Evolutionary conservation across 2,113 vertebrate species (phyloP).

Genomic region (Paratilapia polleni): DNA sequence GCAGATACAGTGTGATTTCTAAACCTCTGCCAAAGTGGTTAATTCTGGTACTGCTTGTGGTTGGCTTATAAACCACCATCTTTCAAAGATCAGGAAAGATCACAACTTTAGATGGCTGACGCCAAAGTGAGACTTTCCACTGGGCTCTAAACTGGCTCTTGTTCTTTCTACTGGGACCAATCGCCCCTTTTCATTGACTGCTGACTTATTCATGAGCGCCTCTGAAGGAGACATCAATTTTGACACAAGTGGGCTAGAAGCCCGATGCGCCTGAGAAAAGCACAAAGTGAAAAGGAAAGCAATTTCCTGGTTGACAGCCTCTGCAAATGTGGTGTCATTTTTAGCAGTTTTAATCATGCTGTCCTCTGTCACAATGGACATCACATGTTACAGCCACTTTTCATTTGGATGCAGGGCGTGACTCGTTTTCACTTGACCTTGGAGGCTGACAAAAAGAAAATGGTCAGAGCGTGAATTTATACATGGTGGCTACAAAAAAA

Average conservation of each 20-base stretch:
- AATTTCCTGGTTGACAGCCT: conserved; percentile 60
- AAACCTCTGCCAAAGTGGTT: not conserved
- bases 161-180: conserved; percentile 9
- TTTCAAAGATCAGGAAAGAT: not conserved
- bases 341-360: conserved; percentile 57
- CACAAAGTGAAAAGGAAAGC: conserved; percentile 31
- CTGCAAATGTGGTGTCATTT: conserved; percentile 34
- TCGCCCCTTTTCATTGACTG: not conserved
- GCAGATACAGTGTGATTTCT: not conserved
- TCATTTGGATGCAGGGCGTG: conserved; percentile 1
- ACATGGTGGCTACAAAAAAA: conserved; percentile 40
- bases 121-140: conserved; percentile 2
- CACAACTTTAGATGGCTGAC: not conserved
- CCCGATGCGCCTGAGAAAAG: not conserved
- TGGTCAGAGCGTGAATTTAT: conserved; percentile 54
- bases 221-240: conserved; percentile 35
- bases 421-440: conserved; percentile 38
- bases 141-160: not conserved
- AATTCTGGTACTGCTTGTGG: not conserved
- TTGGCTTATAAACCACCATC: not conserved
- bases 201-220: conserved; percentile 59
- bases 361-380: conserved; percentile 23
- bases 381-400: conserved; percentile 14
- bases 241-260: conserved; percentile 21
- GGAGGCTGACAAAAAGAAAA: conserved; percentile 56